Evolutionary conservation across 2,113 vertebrate species (phyloP).

Genomic region (Cervus canadensis): DNA sequence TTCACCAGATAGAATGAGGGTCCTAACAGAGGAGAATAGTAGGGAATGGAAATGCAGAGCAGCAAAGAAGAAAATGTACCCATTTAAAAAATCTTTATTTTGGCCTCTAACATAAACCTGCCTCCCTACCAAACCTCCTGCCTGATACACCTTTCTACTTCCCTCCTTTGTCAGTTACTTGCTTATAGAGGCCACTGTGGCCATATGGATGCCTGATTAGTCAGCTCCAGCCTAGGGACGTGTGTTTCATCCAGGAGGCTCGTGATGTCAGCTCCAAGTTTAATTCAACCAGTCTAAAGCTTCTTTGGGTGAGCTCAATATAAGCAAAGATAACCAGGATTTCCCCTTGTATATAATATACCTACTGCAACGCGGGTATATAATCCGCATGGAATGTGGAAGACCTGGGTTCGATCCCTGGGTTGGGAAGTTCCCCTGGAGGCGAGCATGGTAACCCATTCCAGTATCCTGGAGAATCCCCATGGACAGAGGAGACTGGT

Average conservation of each 20-base stretch:
- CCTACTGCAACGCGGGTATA: fast-evolving
- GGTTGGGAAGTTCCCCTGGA: neutral
- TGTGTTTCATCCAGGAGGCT: neutral
- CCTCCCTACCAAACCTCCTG: neutral
- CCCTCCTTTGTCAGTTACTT: neutral
- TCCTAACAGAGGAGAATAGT: neutral
- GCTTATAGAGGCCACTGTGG: neutral
- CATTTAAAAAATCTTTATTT: neutral
- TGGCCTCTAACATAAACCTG: neutral
- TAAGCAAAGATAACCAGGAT: neutral
- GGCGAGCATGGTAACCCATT: neutral
- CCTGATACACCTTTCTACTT: neutral
- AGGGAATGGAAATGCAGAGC: neutral
- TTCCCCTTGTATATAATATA: neutral
- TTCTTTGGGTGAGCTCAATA: neutral
- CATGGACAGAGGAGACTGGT: neutral
- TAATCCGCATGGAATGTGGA: neutral
- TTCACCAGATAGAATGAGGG: neutral
- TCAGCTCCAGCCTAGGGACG: neutral
- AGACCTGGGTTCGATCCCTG: neutral
- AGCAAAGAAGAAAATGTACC: neutral
- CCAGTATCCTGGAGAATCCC: neutral
- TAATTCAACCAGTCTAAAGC: neutral
- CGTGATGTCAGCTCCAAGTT: neutral
- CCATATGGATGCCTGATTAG: neutral